These are phyloP conservation scores for Ctenicera cuprea DNA, from an alignment of 2,888 invertebrate species.

Conservation along the genomic window DNA sequence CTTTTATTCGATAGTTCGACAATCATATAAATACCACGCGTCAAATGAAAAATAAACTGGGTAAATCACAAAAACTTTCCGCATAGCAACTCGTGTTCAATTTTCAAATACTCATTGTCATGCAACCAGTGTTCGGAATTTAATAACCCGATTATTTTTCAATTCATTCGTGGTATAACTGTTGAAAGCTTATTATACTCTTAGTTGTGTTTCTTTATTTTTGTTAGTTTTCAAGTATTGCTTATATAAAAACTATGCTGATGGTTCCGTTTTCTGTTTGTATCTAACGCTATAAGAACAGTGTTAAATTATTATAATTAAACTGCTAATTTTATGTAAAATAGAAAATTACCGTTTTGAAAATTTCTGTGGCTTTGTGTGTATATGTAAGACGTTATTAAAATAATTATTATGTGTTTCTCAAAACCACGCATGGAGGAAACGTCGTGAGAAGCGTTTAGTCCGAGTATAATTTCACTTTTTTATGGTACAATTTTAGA, in stretches of 20 bases:
- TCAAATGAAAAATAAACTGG: too few species aligned
- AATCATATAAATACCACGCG: too few species aligned
- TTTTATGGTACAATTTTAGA: not conserved
- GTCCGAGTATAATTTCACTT: not conserved
- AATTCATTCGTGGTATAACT: too few species aligned
- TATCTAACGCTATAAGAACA: not conserved
- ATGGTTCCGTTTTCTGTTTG: not conserved
- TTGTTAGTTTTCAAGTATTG: too few species aligned
- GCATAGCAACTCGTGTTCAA: too few species aligned
- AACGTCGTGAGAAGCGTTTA: slow-evolving; percentile 4
- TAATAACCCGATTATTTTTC: too few species aligned
- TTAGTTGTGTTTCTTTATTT: too few species aligned
- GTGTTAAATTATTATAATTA: slow-evolving; percentile 6
- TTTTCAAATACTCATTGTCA: too few species aligned
- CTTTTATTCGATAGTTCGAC: too few species aligned
- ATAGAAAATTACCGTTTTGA: not conserved
- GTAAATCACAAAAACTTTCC: too few species aligned
- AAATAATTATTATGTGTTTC: slow-evolving; percentile 12
- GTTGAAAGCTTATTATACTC: too few species aligned
- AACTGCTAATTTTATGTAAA: slow-evolving; percentile 8
- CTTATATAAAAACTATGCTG: not conserved
- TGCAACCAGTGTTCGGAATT: too few species aligned
- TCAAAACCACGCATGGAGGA: slow-evolving; percentile 7
- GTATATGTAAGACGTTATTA: not conserved
- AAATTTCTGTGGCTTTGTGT: slow-evolving; percentile 7